Conservation (phyloP, 2,888 invertebrate genomes). For the Stenodera caucasica region DNA sequence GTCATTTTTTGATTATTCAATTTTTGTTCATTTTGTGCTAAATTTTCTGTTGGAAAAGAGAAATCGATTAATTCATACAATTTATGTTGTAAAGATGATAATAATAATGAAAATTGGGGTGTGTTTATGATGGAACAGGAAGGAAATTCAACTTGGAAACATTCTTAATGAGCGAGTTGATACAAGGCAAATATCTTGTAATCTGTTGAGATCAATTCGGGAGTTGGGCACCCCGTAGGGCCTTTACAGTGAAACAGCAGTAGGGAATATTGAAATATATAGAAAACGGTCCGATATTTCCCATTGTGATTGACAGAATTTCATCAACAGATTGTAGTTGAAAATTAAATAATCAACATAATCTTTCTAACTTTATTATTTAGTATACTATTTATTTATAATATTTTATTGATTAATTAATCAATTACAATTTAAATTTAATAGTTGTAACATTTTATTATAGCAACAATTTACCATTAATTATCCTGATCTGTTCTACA, state of each 20-base stretch:
- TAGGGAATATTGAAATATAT: neutral
- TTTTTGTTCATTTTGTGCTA: conserved; percentile 42
- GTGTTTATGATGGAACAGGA: neutral
- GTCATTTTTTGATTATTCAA: conserved; percentile 40
- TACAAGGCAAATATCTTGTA: conserved; percentile 48
- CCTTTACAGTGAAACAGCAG: conserved; percentile 27
- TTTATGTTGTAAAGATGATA: neutral
- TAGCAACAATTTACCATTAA: conserved; percentile 66
- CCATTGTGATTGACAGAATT: conserved; percentile 24
- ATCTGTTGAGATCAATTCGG: conserved; percentile 49
- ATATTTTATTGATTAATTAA: conserved; percentile 14
- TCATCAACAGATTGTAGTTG: neutral
- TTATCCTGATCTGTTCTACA: conserved; percentile 75
- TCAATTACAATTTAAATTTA: conserved; percentile 15
- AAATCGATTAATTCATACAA: neutral
- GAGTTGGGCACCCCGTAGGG: conserved; percentile 45
- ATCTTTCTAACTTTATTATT: neutral
- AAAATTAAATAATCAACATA: neutral
- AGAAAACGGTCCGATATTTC: conserved; percentile 3
- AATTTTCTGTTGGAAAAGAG: conserved; percentile 39
- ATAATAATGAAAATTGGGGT: neutral
- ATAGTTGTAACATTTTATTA: neutral
- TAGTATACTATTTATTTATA: neutral
- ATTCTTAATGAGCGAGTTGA: conserved; percentile 34
- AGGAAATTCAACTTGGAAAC: conserved; percentile 14